Evolutionary conservation across 2,797 vertebrate genomes (phyloP), one percentile per base, ranked within the genome.

Genomic region (Cossypha dichroa): DNA sequence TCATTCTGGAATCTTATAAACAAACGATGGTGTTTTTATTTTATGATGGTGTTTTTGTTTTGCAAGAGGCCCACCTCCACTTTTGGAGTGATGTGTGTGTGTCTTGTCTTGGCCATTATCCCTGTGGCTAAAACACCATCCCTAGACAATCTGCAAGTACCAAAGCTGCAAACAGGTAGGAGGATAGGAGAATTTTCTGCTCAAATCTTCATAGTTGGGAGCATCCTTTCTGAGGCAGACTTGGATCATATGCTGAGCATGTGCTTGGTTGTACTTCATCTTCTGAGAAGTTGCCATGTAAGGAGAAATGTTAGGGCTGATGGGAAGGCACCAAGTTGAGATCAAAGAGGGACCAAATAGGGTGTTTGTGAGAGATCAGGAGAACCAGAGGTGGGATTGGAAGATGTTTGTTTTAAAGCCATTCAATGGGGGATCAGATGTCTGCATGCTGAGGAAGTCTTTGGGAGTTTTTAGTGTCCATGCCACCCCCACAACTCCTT

Each of bases 61-160:
- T 58, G 49, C 31, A 59, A 55, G 28, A 69, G 20, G 25, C 21
- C 23, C 1, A 63, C 25, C 40, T 87, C 52, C 2, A 6, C 23
- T 51, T 51, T 52, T 6, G 3, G 8, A 45, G 6, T 26, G 49
- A 34, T 77, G 46, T 0, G 8, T 1, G 7, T 29, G 5, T 67
- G 9, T 34, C 62, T 75, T 56, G 52, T 59, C 23, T 49, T 60
- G 46, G 52, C 41, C 5, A 0, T 81, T 72, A 48, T 56, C 9
- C 12, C 31, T 0, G 0, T 70, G 36, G 43, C 63, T 93, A 40
- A 76, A 79, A 40, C 20, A 14, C 23, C 1, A 2, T 55, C 17
- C 28, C 5, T 64, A 46, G 34, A 29, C 19, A 49, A 23, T 31
- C 49, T 63, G 31, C 19, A 25, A 49, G 15, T 49, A 78, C 46